phyloP scores from a whole-genome alignment of 2,113 vertebrate species.

The Gyps fulvus region DNA sequence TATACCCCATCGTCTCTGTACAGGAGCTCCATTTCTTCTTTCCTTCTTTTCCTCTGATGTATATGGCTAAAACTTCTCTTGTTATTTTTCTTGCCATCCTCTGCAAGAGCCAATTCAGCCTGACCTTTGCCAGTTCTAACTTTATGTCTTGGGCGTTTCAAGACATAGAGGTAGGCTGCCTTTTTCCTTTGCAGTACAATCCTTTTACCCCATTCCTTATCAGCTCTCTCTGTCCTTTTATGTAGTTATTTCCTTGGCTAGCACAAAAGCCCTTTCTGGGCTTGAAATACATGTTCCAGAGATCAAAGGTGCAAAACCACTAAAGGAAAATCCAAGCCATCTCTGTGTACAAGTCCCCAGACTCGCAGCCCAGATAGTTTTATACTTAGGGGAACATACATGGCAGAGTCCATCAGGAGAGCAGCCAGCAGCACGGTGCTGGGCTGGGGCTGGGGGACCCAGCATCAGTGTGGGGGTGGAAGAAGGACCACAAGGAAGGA shows the following conservation, averaged over 20 bases:
- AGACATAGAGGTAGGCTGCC: background rate
- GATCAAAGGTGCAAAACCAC: slow-evolving; percentile 17
- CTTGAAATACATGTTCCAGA: background rate
- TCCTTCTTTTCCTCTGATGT: background rate
- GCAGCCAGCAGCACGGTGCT: background rate
- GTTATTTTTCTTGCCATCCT: background rate
- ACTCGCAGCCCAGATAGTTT: background rate
- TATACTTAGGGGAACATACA: background rate
- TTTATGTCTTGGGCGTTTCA: slow-evolving; percentile 28
- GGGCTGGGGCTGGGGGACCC: background rate
- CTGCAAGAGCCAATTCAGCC: background rate
- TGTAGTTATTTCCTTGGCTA: background rate
- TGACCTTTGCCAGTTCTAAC: slow-evolving; percentile 11
- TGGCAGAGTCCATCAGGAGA: background rate
- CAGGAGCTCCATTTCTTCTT: background rate
- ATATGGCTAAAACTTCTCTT: background rate
- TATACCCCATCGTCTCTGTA: background rate
- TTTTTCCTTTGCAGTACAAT: background rate
- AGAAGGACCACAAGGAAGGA: background rate
- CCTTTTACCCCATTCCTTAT: background rate
- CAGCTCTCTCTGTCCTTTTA: background rate
- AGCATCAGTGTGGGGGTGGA: background rate
- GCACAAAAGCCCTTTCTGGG: background rate
- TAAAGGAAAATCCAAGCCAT: background rate
- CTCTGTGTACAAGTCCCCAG: background rate